Percentiles rank a stretch among this genome's conserved stretches.
phyloP scores from a whole-genome alignment of 1,140 invertebrate species.

The Aphaenogaster rudis region DNA sequence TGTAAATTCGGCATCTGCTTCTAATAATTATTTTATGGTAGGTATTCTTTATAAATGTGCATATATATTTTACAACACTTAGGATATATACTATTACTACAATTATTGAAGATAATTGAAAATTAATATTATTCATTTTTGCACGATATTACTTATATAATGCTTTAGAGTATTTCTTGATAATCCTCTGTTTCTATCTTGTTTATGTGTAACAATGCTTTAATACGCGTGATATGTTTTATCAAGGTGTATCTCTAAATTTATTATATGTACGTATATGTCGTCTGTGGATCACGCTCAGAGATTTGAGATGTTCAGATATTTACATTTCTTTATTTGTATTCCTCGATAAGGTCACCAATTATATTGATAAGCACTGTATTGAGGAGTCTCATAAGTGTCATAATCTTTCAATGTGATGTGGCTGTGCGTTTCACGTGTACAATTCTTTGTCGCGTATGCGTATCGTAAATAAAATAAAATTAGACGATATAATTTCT shows the following conservation, averaged over 20 bases:
- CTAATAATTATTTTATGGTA: constrained; percentile 38
- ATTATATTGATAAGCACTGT: constrained; percentile 43
- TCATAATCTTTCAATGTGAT: background rate
- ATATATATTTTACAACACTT: constrained; percentile 3
- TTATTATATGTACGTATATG: constrained; percentile 9
- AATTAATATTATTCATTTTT: background rate
- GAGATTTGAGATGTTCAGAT: constrained; percentile 3
- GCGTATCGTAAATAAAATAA: background rate
- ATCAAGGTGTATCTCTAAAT: constrained; percentile 1
- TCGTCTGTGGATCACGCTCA: background rate
- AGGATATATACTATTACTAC: background rate
- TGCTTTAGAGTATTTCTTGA: constrained; percentile 10
- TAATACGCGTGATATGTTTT: constrained; percentile 5
- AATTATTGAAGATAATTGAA: constrained; percentile 1
- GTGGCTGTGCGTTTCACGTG: constrained; percentile 8
- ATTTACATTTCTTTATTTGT: constrained; percentile 35
- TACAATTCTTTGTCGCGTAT: background rate
- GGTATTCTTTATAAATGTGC: constrained; percentile 20
- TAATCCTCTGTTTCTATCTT: constrained; percentile 8
- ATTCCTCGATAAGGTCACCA: constrained; percentile 54
- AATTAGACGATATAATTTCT: constrained; percentile 24
- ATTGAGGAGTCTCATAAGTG: constrained; percentile 16
- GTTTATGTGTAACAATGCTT: background rate
- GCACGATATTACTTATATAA: background rate
- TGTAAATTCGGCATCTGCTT: constrained; percentile 28